Evolutionary conservation across 2,797 vertebrate species (phyloP), one percentile per base, ranked within the genome.

Genomic region (Pangasius mekongensis): DNA sequence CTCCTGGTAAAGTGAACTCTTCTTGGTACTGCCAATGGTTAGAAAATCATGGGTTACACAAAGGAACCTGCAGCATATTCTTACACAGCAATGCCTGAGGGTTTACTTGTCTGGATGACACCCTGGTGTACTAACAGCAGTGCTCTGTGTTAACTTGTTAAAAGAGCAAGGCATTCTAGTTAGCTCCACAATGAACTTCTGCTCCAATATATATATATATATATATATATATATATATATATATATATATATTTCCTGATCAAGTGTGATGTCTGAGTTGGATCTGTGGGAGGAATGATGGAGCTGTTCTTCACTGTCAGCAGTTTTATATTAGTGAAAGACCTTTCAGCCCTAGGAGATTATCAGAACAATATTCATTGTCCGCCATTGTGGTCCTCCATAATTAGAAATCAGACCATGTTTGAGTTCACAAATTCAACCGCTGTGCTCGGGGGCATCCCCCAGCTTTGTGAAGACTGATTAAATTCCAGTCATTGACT

Each of bases 401-500:
- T 94, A 94, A 94, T 96, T 93, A 94, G 92, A 93, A 95, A 93
- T 92, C 91, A 62, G 90, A 91, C 90, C 91, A 85, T 94, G 93
- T 91, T 94, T 92, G 91, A 89, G 43, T 92, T 93, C 91, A 93
- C 92, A 93, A 90, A 93, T 92, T 92, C 91, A 92, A 82, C 88
- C 82, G 62, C 88, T 91, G 92, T 92, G 92, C 94, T 94, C 33
- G 83, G 81, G 93, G 94, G 92, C 90, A 92, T 92, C 81, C 89
- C 88, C 91, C 88, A 91, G 91, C 92, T 91, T 92, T 93, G 92
- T 91, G 90, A 92, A 89, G 87, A 86, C 92, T 93, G 94, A 95
- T 95, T 94, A 91, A 94, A 95, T 95, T 94, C 93, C 90, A 94
- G 92, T 94, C 94, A 93, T 91, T 93, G 92, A 92, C 88, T 69